These are phyloP conservation scores for Nothobranchius kuhntae DNA, from an alignment of 2,113 vertebrate genomes.

Conservation along the genomic window DNA sequence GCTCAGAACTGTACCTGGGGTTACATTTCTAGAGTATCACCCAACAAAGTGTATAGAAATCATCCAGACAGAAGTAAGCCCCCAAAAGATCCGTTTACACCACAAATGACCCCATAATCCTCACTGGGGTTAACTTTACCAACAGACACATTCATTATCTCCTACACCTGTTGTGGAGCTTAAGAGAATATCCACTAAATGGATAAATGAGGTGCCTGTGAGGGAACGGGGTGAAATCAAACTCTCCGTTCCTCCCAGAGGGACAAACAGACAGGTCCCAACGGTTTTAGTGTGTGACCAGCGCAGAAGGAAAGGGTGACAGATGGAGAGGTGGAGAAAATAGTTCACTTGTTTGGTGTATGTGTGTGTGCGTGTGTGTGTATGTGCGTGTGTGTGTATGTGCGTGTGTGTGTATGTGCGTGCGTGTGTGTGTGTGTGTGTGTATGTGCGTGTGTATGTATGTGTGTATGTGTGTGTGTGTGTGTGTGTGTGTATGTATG, in stretches of 20 bases:
- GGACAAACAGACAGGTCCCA: slow-evolving; percentile 37
- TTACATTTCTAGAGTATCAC: slow-evolving; percentile 18
- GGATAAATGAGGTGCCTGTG: slow-evolving; percentile 58
- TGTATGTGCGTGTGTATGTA: no score
- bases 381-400: slow-evolving; percentile 56
- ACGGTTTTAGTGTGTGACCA: slow-evolving; percentile 17
- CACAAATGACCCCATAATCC: slow-evolving; percentile 27
- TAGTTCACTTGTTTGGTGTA: slow-evolving; percentile 9
- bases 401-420: slow-evolving; percentile 40
- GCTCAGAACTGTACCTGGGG: not conserved
- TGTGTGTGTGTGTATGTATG: no score
- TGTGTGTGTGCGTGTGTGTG: slow-evolving; percentile 61
- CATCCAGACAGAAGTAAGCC: slow-evolving; percentile 39
- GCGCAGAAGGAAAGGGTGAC: slow-evolving; percentile 5
- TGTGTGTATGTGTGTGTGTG: no score
- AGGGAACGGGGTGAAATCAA: slow-evolving; percentile 31
- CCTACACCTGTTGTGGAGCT: slow-evolving; percentile 68
- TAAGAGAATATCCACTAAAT: slow-evolving; percentile 60
- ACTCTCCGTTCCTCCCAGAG: slow-evolving; percentile 38
- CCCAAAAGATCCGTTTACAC: slow-evolving; percentile 41
- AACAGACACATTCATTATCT: slow-evolving; percentile 40
- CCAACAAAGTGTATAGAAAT: slow-evolving; percentile 41
- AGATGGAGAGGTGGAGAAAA: slow-evolving; percentile 19
- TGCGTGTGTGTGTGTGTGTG: no score
- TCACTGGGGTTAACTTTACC: slow-evolving; percentile 32